These are phyloP conservation scores for Cecropterus lyciades DNA, from an alignment of 1,140 invertebrate genomes.

Conservation along the genomic window DNA sequence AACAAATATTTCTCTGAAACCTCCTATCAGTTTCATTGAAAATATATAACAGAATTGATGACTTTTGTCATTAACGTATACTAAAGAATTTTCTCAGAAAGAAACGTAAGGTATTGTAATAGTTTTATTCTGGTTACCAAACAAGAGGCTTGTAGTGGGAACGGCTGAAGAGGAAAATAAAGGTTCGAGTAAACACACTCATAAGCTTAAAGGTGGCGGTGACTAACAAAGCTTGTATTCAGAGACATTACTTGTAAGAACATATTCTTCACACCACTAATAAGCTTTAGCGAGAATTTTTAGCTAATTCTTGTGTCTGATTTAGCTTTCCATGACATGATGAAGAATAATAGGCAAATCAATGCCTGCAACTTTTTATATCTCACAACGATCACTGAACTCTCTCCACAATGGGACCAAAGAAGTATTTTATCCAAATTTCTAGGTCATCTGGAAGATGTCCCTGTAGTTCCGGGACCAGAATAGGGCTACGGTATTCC, in stretches of 20 bases:
- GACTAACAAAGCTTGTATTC: neutral
- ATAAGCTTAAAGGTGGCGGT: neutral
- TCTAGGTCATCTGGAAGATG: too few relatives aligned
- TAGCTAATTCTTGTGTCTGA: too few relatives aligned
- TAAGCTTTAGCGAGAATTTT: neutral
- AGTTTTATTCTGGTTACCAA: neutral
- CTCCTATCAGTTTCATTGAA: neutral
- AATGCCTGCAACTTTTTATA: too few relatives aligned
- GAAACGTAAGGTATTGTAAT: neutral
- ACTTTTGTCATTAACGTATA: neutral
- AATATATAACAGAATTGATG: neutral
- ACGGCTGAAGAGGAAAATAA: neutral
- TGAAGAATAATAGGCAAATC: too few relatives aligned
- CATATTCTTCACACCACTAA: neutral
- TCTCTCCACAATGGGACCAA: too few relatives aligned
- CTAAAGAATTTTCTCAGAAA: neutral
- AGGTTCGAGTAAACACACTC: neutral
- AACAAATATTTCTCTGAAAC: too few relatives aligned
- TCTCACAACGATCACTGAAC: too few relatives aligned
- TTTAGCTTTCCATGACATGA: too few relatives aligned
- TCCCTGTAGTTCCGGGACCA: too few relatives aligned
- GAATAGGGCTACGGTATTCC: too few relatives aligned
- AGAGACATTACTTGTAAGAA: neutral
- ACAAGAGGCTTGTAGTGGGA: neutral
- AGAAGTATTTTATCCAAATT: too few relatives aligned